These are phyloP conservation scores for Antechinus flavipes DNA, from an alignment of 2,113 vertebrate species.

Conservation along the genomic window DNA sequence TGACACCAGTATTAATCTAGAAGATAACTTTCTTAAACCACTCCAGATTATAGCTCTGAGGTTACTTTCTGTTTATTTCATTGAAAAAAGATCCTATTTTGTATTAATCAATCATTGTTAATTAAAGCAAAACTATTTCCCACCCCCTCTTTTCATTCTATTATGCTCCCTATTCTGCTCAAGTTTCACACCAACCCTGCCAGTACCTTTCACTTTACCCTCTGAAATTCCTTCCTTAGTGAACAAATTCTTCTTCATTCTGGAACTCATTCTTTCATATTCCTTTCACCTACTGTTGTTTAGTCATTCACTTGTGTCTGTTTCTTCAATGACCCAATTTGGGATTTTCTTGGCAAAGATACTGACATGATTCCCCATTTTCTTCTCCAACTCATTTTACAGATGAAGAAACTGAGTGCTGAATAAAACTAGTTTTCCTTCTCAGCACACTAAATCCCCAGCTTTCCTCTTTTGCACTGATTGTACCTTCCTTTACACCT, in stretches of 20 bases:
- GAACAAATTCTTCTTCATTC: background rate
- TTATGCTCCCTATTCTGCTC: background rate
- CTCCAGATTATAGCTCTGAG: too few relatives aligned
- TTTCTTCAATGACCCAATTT: background rate
- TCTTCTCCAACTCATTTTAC: background rate
- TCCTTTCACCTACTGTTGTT: background rate
- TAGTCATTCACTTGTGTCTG: background rate
- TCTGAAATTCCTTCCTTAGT: background rate
- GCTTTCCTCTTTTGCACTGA: background rate
- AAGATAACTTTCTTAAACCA: too few relatives aligned
- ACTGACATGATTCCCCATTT: background rate
- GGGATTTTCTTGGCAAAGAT: background rate
- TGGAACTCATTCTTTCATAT: background rate
- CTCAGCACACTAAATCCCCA: background rate
- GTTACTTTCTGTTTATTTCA: too few relatives aligned
- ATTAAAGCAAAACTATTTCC: too few relatives aligned
- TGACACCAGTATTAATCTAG: too few relatives aligned
- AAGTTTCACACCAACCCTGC: background rate
- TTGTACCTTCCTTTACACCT: background rate
- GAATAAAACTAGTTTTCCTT: background rate
- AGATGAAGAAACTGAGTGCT: background rate
- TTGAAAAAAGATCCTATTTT: too few relatives aligned
- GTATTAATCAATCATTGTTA: too few relatives aligned
- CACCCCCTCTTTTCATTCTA: too few relatives aligned
- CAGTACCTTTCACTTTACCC: background rate